These are phyloP conservation scores for Takifugu ocellatus DNA, from an alignment of 2,797 vertebrate genomes.

Conservation along the genomic window DNA sequence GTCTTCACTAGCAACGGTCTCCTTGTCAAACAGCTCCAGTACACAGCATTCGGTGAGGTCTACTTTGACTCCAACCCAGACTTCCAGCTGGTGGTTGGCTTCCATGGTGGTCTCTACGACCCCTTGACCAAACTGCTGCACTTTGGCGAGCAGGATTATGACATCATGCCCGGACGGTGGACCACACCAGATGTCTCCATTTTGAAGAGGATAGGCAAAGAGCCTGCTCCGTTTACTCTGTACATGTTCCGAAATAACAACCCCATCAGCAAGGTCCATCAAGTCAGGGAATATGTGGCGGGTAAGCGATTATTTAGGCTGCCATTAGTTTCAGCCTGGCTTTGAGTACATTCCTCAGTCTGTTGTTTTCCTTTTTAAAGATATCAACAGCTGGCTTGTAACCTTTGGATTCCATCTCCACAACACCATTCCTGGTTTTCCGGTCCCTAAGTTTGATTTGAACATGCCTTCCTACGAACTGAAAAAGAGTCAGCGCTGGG, in stretches of 20 bases:
- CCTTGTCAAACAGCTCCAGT: constrained; percentile 96
- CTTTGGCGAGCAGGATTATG: constrained; percentile 95
- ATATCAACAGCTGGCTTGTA: constrained; percentile 99
- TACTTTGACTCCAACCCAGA: constrained; percentile 98
- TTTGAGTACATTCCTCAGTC: neutral
- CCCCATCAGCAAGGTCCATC: constrained; percentile 95
- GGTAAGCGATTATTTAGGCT: constrained; percentile 72
- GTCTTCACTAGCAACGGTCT: constrained; percentile 96
- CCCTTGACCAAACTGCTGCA: constrained; percentile 94
- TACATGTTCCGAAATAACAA: constrained; percentile 99
- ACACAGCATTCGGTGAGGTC: constrained; percentile 95
- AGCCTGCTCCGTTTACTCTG: constrained; percentile 92
- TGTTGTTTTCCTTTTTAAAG: constrained; percentile 61
- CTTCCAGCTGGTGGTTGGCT: constrained; percentile 95
- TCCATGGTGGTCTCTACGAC: constrained; percentile 94
- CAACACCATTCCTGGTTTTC: constrained; percentile 97
- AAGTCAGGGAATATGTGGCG: constrained; percentile 94
- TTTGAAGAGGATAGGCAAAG: constrained; percentile 89
- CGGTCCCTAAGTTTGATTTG: constrained; percentile 91
- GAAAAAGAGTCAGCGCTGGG: constrained; percentile 94
- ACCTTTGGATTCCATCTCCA: constrained; percentile 99
- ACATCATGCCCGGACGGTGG: constrained; percentile 96
- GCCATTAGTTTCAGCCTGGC: too few species aligned
- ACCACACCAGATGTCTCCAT: constrained; percentile 90
- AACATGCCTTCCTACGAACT: constrained; percentile 93